Evolutionary conservation across 2,113 vertebrate genomes (phyloP), one percentile per base, ranked within the genome.

Genomic region (Melanerpes aurifrons): DNA sequence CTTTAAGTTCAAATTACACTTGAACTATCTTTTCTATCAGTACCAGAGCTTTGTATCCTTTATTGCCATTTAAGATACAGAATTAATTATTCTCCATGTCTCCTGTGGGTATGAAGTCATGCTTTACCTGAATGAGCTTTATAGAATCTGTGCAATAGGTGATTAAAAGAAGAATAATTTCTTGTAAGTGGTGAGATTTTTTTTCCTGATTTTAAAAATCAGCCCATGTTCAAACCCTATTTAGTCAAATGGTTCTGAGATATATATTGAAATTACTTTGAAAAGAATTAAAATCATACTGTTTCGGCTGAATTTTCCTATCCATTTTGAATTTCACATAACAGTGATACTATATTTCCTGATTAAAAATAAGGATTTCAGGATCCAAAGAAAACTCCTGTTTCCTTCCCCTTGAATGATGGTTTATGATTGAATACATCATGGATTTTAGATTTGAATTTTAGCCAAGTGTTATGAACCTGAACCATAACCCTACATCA

Each of bases 131-230:
- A 19, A 17, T 78, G 16, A 88, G 31, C 43, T 82, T 79, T 68
- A 57, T 29, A 26, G 47, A 85, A 86, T 87, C n/a, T 84, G 22
- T 84, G 56, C 19, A 93, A 28, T 40, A 63, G 18, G 17, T 74
- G 28, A 89, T 64, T 91, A 47, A 80, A 76, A 73, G 14, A 84
- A 72, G 24, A 87, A 76, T 53, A 19, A 73, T 77, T 87, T 61
- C 21, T 25, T 86, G 28, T 48, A 35, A 57, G 10, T 43, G 35
- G 26, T 62, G 76, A 2, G 28, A 57, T 7, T 37, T 54, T 25
- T 74, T 80, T 85, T 74, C 28, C 31, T 85, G 48, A 57, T 61
- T 82, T 85, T 82, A 70, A 82, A 91, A 67, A 16, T 84, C 68
- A 68, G 7, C 5, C 16, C 11, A 61, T 8, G 13, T 90, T 93